phyloP scores from a whole-genome alignment of 2,113 vertebrate genomes.

The Bos indicus region DNA sequence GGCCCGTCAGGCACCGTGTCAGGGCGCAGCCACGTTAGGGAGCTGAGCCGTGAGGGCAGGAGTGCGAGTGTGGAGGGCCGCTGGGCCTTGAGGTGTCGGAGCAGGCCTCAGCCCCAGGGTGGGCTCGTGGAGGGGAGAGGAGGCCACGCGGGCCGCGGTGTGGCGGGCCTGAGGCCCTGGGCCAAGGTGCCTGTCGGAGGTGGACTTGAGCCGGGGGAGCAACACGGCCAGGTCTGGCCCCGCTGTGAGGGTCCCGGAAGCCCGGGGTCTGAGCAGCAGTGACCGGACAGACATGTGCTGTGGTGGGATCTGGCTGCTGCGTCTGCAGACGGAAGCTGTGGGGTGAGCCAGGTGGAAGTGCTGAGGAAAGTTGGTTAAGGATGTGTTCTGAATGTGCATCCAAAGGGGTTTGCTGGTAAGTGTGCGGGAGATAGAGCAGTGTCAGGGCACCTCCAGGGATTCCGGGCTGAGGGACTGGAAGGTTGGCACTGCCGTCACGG shows the following conservation, averaged over 20 bases:
- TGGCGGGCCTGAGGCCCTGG: accelerated
- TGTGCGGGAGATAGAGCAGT: background rate
- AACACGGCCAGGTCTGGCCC: too few relatives aligned
- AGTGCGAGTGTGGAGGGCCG: too few relatives aligned
- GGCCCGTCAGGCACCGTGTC: accelerated
- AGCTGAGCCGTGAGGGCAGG: background rate
- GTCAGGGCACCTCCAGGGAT: too few relatives aligned
- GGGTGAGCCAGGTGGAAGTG: background rate
- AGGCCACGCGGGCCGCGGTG: accelerated
- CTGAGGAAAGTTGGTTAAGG: background rate
- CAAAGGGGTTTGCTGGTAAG: background rate
- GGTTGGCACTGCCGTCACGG: accelerated
- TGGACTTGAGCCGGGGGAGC: accelerated
- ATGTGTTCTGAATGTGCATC: background rate
- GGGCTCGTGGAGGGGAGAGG: background rate
- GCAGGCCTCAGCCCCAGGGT: background rate
- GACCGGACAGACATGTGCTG: accelerated
- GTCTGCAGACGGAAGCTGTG: background rate
- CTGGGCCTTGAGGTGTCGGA: background rate
- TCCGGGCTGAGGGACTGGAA: accelerated
- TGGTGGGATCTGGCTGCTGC: background rate
- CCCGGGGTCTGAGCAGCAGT: background rate
- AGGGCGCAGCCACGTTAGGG: accelerated
- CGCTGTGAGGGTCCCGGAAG: too few relatives aligned
- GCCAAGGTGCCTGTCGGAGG: background rate